Conservation (phyloP, 2,888 invertebrate species). For the Cantharis flavilabris region DNA sequence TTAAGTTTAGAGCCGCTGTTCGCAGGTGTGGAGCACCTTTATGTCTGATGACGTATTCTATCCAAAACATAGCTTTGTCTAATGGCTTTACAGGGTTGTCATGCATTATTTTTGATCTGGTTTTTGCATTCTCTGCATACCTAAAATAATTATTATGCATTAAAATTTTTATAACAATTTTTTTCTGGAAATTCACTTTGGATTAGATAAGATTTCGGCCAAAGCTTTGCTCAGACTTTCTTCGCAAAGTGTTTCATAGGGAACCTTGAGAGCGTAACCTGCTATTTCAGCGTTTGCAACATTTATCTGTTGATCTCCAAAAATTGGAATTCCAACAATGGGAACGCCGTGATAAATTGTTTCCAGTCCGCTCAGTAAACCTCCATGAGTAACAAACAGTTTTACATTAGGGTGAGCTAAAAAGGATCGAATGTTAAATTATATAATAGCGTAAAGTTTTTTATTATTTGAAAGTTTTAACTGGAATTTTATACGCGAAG, state of each 20-base stretch:
- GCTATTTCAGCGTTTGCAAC: conserved; percentile 4
- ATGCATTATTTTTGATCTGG: conserved; percentile 35
- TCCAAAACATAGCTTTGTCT: conserved; percentile 41
- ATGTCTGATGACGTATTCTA: conserved; percentile 40
- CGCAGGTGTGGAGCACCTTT: conserved; percentile 40
- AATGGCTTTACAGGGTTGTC: conserved; percentile 37
- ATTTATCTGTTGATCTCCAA: conserved; percentile 19
- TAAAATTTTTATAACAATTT: too few species aligned
- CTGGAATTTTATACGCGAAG: too few species aligned
- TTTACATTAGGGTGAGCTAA: not conserved
- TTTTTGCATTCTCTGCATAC: conserved; percentile 35
- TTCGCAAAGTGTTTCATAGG: conserved; percentile 51
- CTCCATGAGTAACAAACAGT: not conserved
- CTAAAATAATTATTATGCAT: conserved; percentile 28
- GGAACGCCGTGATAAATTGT: conserved; percentile 13
- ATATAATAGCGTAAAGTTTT: not conserved
- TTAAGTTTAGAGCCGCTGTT: conserved; percentile 29
- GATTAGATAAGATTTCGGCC: conserved; percentile 48
- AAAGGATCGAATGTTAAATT: not conserved
- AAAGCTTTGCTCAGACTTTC: conserved; percentile 50
- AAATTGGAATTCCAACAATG: conserved; percentile 6
- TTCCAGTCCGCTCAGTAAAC: conserved; percentile 8
- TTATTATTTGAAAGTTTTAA: not conserved
- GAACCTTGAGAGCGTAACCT: conserved; percentile 52
- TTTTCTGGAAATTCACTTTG: conserved; percentile 34